phyloP scores from a whole-genome alignment of 2,113 vertebrate genomes.

The Tychaedon coryphoeus region DNA sequence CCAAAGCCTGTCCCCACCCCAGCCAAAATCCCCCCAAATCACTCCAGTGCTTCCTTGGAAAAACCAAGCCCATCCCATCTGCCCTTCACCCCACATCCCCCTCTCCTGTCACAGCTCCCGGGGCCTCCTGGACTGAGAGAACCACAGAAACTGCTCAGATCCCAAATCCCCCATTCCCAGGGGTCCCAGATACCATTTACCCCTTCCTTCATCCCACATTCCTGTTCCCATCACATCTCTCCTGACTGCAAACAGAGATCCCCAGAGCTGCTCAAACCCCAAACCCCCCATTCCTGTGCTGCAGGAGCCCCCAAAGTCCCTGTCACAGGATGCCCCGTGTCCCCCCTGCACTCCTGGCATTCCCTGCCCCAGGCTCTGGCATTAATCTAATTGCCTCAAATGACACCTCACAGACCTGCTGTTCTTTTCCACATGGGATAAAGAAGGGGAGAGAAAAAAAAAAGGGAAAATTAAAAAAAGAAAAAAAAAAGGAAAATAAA shows the following conservation, averaged over 20 bases:
- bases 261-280: not conserved
- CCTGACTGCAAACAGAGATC: not conserved
- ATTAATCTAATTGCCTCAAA: not conserved
- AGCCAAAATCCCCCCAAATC: not conserved
- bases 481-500: not conserved
- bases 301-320: no score
- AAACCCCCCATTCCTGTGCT: not conserved
- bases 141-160: fast-evolving
- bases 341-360: not conserved
- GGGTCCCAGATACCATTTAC: fast-evolving
- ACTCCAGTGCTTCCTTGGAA: fast-evolving
- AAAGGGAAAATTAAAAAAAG: no score
- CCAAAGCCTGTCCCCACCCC: not conserved
- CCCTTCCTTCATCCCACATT: fast-evolving
- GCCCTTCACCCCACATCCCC: fast-evolving
- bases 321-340: not conserved
- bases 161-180: not conserved
- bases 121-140: not conserved
- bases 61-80: not conserved
- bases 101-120: not conserved
- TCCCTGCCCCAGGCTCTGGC: not conserved
- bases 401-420: fast-evolving
- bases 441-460: fast-evolving
- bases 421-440: not conserved
- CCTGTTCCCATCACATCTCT: not conserved